phyloP scores from a whole-genome alignment of 2,888 invertebrate genomes.

The Gonocerus acuteangulatus region DNA sequence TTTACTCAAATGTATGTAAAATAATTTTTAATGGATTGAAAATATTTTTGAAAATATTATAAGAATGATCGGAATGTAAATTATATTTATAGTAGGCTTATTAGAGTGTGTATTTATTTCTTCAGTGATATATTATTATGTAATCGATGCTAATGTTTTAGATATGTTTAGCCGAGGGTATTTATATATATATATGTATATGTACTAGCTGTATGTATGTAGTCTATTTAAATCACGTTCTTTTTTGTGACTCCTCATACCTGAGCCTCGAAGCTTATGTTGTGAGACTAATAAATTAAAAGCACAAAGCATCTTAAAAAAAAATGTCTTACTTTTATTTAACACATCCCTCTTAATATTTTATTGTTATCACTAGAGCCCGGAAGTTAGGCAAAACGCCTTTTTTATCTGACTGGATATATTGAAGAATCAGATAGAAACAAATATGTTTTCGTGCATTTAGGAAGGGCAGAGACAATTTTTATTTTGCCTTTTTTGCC shows the following conservation, averaged over 20 bases:
- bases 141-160: constrained; percentile 13
- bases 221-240: constrained; percentile 16
- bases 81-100: constrained; percentile 23
- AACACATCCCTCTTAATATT: no score
- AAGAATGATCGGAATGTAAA: constrained; percentile 19
- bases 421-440: no score
- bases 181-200: constrained; percentile 2
- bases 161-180: constrained; percentile 11
- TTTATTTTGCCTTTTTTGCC: no score
- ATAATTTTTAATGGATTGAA: constrained; percentile 3
- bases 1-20: background rate
- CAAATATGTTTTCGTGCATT: no score
- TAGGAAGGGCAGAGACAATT: no score
- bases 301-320: background rate
- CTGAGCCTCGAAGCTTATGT: constrained; percentile 17
- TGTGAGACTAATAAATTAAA: constrained; percentile 23
- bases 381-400: no score
- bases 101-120: constrained; percentile 19
- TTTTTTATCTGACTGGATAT: no score
- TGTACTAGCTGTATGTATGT: no score
- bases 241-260: constrained; percentile 3
- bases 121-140: background rate
- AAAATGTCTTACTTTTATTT: no score
- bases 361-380: no score
- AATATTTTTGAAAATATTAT: constrained; percentile 13